phyloP scores from a whole-genome alignment of 2,113 vertebrate species.

The Pseudorectes ferrugineus region DNA sequence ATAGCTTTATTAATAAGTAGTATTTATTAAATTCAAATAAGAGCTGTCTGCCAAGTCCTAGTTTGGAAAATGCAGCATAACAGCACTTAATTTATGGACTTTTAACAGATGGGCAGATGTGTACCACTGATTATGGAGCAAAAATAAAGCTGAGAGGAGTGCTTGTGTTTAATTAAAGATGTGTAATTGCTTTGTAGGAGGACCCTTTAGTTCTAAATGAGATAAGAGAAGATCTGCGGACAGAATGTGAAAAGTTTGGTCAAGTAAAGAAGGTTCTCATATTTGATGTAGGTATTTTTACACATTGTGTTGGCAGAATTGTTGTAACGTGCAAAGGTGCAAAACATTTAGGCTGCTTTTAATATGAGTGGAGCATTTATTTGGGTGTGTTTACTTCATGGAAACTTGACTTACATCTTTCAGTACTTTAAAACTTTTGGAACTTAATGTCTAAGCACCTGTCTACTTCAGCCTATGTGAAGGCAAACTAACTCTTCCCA shows the following conservation, averaged over 20 bases:
- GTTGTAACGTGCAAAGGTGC: neutral
- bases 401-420: neutral
- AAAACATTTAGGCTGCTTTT: neutral
- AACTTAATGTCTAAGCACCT: neutral
- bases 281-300: conserved; percentile 87
- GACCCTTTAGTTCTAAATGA: conserved; percentile 94
- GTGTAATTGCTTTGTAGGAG: conserved; percentile 74
- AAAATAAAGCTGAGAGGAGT: neutral
- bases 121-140: neutral
- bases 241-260: conserved; percentile 95
- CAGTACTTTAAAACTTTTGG: neutral
- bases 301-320: neutral
- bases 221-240: conserved; percentile 90
- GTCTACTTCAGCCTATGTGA: neutral
- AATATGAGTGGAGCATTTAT: neutral
- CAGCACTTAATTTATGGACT: neutral
- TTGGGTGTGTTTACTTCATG: neutral
- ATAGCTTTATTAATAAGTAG: neutral
- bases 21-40: neutral
- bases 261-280: conserved; percentile 94
- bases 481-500: neutral
- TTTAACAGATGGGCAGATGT: neutral
- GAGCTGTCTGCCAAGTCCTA: neutral
- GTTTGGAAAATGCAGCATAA: neutral
- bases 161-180: neutral